Evolutionary conservation across 2,888 invertebrate species (phyloP), one percentile per base, ranked within the genome.

Genomic region (Cheilosia pagana): DNA sequence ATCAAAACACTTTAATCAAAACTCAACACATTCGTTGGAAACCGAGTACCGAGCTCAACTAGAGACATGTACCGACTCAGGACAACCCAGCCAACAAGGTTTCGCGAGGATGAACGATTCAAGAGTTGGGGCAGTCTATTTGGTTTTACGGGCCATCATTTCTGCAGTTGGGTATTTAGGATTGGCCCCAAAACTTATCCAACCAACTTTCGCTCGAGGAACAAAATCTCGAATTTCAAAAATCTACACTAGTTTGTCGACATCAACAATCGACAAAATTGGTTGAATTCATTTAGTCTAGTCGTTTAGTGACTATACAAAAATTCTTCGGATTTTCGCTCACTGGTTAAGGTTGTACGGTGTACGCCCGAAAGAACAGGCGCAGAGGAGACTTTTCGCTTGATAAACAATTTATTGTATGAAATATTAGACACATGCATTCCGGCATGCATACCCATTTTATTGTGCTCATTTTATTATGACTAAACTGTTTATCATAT

Each of bases 11-110:
- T 65, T 16, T 62, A 87, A 3, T 50, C 71, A 1, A 50, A 35
- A 39, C 52, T 45, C 35, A 21, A 35, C 50, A 83, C 72, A 21
- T 87, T 88, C 55, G 87, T 88, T 79, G 88, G 87, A 0, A 89
- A 90, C 70, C 7, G 7, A 28, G 28, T 28, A 7, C 14, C 14
- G 39, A 39, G 2, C 0, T 39, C 3, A 39, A 39, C 39, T 39
- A 12, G 39, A 14, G 39, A 39, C 39, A 70, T 89, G 50, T 88
- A 89, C 89, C 89, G 0, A 89, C 28, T 28, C 28, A 28, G 7
- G 28, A 28, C 1, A 28, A 28, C 7, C 7, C 28, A 28, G 28
- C 89, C 14, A 89, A 89, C 74, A 87, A 88, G 14, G 86, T 88
- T 1, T 89, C 89, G 0, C 53, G 89, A 45, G 90, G 90, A 6